phyloP scores from a whole-genome alignment of 2,113 vertebrate genomes.

The Leucoraja erinaceus region DNA sequence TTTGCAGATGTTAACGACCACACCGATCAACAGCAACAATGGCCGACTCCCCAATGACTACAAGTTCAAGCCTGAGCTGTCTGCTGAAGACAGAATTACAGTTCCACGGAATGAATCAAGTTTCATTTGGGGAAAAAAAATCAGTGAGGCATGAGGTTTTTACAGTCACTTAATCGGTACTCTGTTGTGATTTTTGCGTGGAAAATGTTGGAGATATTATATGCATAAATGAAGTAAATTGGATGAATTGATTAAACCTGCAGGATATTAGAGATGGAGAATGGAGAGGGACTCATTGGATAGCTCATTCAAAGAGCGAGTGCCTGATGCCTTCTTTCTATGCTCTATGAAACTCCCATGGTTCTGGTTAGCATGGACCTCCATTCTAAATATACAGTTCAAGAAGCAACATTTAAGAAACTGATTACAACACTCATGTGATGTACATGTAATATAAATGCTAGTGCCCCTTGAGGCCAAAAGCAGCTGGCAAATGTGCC shows the following conservation, averaged over 20 bases:
- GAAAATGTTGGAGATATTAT: background rate
- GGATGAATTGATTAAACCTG: background rate
- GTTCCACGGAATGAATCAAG: background rate
- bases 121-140: background rate
- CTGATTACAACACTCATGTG: background rate
- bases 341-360: background rate
- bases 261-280: background rate
- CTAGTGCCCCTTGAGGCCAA: too few relatives aligned
- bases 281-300: background rate
- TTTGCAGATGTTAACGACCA: too few relatives aligned
- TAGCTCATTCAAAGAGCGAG: background rate
- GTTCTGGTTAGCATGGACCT: background rate
- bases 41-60: background rate
- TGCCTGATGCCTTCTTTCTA: background rate
- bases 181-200: slow-evolving; percentile 4
- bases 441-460: too few relatives aligned
- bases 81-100: background rate
- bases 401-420: background rate
- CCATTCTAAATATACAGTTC: background rate
- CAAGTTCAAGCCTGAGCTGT: background rate
- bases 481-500: too few relatives aligned
- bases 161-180: background rate
- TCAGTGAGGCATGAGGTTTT: background rate
- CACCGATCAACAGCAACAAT: too few relatives aligned
- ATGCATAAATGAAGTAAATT: slow-evolving; percentile 1